phyloP scores from a whole-genome alignment of 92 coral and sea anemone genomes.

The Phenganax stokvisi region DNA sequence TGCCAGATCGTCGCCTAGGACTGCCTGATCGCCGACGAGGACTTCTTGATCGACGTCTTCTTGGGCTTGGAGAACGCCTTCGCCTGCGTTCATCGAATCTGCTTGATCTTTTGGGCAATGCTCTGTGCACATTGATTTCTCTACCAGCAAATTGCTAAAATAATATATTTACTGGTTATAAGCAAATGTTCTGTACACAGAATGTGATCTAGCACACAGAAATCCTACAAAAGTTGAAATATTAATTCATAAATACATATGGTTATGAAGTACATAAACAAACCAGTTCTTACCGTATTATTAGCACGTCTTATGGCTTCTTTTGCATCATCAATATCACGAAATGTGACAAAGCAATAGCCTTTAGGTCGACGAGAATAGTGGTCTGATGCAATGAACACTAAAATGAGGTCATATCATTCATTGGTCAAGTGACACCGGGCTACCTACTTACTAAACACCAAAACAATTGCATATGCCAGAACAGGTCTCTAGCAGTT shows the following conservation, averaged over 20 bases:
- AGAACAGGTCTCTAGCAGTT: no score
- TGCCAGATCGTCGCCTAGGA: not conserved
- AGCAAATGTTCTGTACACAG: no score
- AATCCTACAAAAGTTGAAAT: no score
- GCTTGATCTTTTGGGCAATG: constrained; percentile 8
- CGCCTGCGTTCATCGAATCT: constrained; percentile 13
- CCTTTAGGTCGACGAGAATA: constrained; percentile 24
- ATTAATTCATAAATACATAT: no score
- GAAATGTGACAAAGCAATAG: constrained; percentile 32
- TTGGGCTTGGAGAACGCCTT: not conserved
- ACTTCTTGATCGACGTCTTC: not conserved
- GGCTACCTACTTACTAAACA: no score
- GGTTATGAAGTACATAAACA: not conserved
- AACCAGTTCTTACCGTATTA: constrained; percentile 19
- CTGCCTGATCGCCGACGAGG: not conserved
- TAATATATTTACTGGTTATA: no score
- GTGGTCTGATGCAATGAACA: constrained; percentile 15
- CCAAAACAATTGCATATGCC: no score
- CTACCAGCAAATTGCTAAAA: constrained; percentile 17
- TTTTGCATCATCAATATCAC: constrained; percentile 16
- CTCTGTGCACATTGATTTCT: constrained; percentile 21
- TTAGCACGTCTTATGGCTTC: constrained; percentile 12
- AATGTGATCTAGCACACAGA: no score
- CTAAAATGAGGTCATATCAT: not conserved
- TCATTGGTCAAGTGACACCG: no score